Conservation (phyloP, 2,888 invertebrate genomes). For the Exocentrus adspersus region DNA sequence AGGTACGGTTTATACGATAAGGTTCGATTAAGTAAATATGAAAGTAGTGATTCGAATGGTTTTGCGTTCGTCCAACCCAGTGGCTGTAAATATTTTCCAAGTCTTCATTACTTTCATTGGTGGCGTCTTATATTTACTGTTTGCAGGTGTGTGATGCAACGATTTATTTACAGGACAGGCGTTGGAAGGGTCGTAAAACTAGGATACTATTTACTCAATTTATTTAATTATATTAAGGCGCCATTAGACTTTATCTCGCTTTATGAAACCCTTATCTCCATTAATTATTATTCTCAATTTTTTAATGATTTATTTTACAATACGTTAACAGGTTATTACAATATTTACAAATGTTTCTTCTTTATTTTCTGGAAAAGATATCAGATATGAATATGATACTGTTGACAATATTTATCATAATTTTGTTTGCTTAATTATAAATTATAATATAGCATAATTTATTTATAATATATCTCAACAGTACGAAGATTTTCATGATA, state of each 20-base stretch:
- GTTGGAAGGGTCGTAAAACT: constrained; percentile 30
- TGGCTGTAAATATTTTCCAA: too few species aligned
- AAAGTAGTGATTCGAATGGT: not conserved
- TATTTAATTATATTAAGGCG: constrained; percentile 41
- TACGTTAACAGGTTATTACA: constrained; percentile 47
- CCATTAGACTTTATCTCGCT: constrained; percentile 42
- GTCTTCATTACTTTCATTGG: not conserved
- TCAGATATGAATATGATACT: constrained; percentile 44
- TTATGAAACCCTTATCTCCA: constrained; percentile 44
- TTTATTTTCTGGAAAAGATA: constrained; percentile 44
- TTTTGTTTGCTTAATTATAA: constrained; percentile 44
- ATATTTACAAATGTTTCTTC: constrained; percentile 45
- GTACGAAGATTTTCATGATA: constrained; percentile 34
- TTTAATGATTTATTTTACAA: constrained; percentile 47
- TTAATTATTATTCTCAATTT: constrained; percentile 45
- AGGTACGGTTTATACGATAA: too few species aligned
- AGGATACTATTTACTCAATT: constrained; percentile 35
- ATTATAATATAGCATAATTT: constrained; percentile 43
- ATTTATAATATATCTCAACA: constrained; percentile 40
- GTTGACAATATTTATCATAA: constrained; percentile 45
- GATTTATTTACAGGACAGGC: constrained; percentile 34
- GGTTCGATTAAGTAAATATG: not conserved
- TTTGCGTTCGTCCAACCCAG: not conserved
- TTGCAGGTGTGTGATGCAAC: constrained; percentile 22
- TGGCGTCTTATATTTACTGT: not conserved